Percentiles rank a stretch among this genome's conserved stretches.
Evolutionary conservation across 2,888 invertebrate species (phyloP).

Genomic region (Acrobasis consociella): DNA sequence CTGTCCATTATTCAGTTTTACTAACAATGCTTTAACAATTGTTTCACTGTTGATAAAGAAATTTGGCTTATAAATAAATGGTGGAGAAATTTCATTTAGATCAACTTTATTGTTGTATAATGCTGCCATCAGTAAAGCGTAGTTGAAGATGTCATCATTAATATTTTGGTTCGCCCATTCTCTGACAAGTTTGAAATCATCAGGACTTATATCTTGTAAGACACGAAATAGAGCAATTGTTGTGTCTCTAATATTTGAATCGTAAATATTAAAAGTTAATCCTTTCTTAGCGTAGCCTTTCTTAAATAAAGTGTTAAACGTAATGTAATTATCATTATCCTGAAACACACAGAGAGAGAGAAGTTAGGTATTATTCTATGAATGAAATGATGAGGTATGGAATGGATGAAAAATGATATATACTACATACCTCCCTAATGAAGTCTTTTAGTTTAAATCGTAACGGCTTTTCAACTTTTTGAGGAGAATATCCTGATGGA

Average conservation of each 20-base stretch:
- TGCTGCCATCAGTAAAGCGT: conserved; percentile 67
- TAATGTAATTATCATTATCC: conserved; percentile 50
- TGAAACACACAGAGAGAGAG: conserved; percentile 41
- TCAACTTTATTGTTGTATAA: conserved; percentile 57
- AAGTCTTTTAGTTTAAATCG: conserved; percentile 23
- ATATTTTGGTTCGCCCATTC: conserved; percentile 66
- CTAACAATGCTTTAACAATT: conserved; percentile 60
- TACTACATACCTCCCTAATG: conserved; percentile 20
- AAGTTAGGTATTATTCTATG: neutral
- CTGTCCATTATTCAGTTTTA: conserved; percentile 48
- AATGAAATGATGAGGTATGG: no score
- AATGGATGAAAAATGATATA: neutral
- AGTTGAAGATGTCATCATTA: conserved; percentile 76
- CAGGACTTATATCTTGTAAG: conserved; percentile 61
- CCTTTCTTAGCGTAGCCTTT: conserved; percentile 57
- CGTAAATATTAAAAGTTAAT: conserved; percentile 73
- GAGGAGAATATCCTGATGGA: conserved; percentile 46
- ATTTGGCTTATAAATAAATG: conserved; percentile 74
- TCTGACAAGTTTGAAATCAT: conserved; percentile 55
- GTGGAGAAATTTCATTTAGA: conserved; percentile 52
- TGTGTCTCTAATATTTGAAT: conserved; percentile 72
- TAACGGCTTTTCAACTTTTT: conserved; percentile 38
- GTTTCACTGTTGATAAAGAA: conserved; percentile 67
- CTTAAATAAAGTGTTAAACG: conserved; percentile 47
- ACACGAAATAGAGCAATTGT: conserved; percentile 69